Conservation (phyloP, 2,797 vertebrate species). For the Gila robusta region DNA sequence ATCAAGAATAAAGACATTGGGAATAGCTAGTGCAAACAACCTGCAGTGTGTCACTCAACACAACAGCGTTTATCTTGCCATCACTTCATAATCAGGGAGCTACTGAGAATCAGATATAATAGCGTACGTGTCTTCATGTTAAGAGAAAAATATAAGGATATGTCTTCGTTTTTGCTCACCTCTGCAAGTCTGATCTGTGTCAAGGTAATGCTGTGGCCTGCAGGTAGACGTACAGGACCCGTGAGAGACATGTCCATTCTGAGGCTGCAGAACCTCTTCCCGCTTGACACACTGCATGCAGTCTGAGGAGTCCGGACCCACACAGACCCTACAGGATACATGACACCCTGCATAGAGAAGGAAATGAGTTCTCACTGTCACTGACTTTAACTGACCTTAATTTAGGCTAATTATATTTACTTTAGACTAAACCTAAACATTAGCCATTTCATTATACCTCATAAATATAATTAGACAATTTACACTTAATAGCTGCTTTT, state of each 20-base stretch:
- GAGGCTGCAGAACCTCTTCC: slow-evolving; percentile 78
- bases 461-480: neutral
- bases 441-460: neutral
- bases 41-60: slow-evolving; percentile 25
- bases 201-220: slow-evolving; percentile 75
- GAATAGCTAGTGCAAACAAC: slow-evolving; percentile 27
- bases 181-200: slow-evolving; percentile 81
- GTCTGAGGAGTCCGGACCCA: slow-evolving; percentile 79
- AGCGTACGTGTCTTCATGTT: slow-evolving; percentile 10
- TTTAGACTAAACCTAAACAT: neutral
- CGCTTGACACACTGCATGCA: slow-evolving; percentile 83
- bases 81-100: slow-evolving; percentile 26
- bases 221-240: slow-evolving; percentile 85
- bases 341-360: slow-evolving; percentile 83
- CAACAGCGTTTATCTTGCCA: slow-evolving; percentile 15
- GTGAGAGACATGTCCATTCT: slow-evolving; percentile 47
- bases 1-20: slow-evolving; percentile 10
- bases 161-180: slow-evolving; percentile 70
- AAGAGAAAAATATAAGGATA: neutral
- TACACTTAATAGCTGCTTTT: neutral
- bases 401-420: neutral
- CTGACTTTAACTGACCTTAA: neutral
- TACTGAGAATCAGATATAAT: slow-evolving; percentile 7
- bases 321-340: slow-evolving; percentile 84
- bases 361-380: neutral